phyloP scores from a whole-genome alignment of 2,888 invertebrate species.

The Apotomis turbidana region DNA sequence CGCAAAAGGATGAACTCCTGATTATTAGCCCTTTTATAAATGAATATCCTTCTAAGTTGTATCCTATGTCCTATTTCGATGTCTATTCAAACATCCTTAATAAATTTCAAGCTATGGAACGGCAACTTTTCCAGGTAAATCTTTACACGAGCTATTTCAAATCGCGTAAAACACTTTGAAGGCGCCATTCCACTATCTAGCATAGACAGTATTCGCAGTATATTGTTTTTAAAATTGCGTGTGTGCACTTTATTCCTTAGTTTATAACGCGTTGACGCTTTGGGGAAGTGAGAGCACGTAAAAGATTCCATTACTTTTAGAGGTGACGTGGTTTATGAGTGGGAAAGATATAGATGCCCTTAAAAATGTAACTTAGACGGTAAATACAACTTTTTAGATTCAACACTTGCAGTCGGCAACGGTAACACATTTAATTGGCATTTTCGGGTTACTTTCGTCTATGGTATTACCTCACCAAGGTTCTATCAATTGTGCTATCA shows the following conservation, averaged over 20 bases:
- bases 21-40: no score
- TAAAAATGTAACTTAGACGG: slow-evolving; percentile 1
- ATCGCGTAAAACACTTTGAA: slow-evolving; percentile 59
- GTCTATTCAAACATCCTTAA: no score
- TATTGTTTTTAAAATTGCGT: slow-evolving; percentile 66
- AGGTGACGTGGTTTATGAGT: slow-evolving; percentile 24
- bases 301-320: slow-evolving; percentile 56
- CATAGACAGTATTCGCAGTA: slow-evolving; percentile 1
- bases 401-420: no score
- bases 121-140: not conserved
- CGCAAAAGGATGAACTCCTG: no score
- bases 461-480: no score
- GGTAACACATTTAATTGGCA: no score
- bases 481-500: no score
- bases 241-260: slow-evolving; percentile 49
- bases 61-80: no score
- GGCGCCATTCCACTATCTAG: slow-evolving; percentile 41
- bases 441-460: no score
- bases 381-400: not conserved
- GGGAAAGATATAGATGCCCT: slow-evolving; percentile 15
- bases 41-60: no score
- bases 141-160: slow-evolving; percentile 57
- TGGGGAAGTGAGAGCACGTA: slow-evolving; percentile 61
- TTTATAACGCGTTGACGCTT: slow-evolving; percentile 56
- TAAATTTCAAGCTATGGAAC: no score